These are phyloP conservation scores for Lepus oiostolus DNA, from an alignment of 2,797 vertebrate species.

Conservation along the genomic window DNA sequence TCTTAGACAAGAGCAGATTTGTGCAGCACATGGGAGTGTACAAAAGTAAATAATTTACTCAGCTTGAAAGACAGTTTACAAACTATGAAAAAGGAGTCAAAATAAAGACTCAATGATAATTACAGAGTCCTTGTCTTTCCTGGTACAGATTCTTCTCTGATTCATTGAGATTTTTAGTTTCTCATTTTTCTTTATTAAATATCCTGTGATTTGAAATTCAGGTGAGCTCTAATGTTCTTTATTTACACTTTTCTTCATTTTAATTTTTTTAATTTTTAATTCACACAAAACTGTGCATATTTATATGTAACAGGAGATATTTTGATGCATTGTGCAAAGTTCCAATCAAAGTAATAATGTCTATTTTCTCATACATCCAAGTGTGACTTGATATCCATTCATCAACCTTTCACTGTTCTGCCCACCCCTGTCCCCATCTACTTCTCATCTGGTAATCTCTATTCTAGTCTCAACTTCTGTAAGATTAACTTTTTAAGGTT, in stretches of 20 bases:
- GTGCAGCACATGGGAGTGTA: not conserved
- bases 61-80: not conserved
- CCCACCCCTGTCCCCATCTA: too few species aligned
- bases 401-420: too few species aligned
- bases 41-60: not conserved
- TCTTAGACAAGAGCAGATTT: constrained; percentile 9
- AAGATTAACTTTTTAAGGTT: too few species aligned
- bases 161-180: not conserved
- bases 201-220: not conserved
- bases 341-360: too few species aligned
- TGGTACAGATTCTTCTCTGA: not conserved
- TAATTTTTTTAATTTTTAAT: too few species aligned
- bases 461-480: too few species aligned
- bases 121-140: not conserved
- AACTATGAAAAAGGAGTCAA: not conserved
- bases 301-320: too few species aligned
- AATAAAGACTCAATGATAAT: not conserved
- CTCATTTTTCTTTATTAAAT: not conserved
- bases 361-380: too few species aligned
- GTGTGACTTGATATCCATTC: too few species aligned
- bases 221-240: not conserved
- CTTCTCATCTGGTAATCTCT: too few species aligned
- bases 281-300: too few species aligned
- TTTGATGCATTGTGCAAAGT: too few species aligned
- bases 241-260: not conserved